A percentile compares a stretch with the other conserved stretches of the same genome.
phyloP scores from a whole-genome alignment of 2,888 invertebrate genomes.

The Aelia acuminata region DNA sequence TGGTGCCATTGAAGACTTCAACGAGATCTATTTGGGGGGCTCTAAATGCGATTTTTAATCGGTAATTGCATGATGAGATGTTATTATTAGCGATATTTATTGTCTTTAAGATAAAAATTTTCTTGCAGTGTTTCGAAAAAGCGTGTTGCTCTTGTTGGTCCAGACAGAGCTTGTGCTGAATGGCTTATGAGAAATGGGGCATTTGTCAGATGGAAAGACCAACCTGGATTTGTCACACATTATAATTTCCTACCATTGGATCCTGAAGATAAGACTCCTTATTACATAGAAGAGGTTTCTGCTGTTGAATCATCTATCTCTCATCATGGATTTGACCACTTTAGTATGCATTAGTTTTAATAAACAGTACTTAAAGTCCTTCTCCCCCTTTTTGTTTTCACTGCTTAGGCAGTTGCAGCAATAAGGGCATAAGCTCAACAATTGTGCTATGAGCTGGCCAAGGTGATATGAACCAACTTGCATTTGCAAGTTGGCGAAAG shows the following conservation, averaged over 20 bases:
- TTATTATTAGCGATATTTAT: not conserved
- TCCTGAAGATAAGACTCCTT: conserved; percentile 69
- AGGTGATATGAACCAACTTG: too few species aligned
- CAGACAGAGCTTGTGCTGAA: conserved; percentile 93
- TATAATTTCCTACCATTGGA: conserved; percentile 77
- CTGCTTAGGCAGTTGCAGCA: not conserved
- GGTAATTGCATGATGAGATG: conserved; percentile 42
- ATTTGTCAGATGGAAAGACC: conserved; percentile 79
- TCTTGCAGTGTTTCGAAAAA: conserved; percentile 75
- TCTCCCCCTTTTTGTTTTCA: not conserved
- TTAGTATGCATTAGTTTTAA: conserved; percentile 69
- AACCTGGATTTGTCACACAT: conserved; percentile 68
- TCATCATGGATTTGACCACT: conserved; percentile 85
- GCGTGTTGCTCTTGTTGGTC: conserved; percentile 81
- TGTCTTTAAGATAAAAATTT: not conserved
- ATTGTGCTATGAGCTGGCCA: too few species aligned
- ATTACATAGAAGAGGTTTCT: conserved; percentile 80
- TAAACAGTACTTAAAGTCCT: not conserved
- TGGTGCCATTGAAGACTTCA: not conserved
- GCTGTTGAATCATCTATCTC: conserved; percentile 76
- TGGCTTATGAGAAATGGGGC: conserved; percentile 96
- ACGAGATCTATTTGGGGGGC: conserved; percentile 60
- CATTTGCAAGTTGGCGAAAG: too few species aligned
- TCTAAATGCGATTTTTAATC: conserved; percentile 62
- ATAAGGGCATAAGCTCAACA: too few species aligned